phyloP scores from a whole-genome alignment of 2,888 invertebrate species.

The Thumatha senex region DNA sequence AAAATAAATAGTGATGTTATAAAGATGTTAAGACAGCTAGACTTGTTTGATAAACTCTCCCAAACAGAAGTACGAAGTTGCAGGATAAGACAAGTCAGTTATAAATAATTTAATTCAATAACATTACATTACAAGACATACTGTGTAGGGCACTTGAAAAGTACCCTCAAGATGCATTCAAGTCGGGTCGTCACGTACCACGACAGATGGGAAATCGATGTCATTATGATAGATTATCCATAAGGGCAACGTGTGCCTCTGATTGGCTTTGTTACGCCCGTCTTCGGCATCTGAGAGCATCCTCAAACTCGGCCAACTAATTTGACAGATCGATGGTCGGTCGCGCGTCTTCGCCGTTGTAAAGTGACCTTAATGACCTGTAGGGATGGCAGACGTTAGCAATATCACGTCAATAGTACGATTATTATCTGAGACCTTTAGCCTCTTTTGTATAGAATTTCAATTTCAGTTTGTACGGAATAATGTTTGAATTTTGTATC shows the following conservation, averaged over 20 bases:
- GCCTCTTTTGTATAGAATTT: background rate
- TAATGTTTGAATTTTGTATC: background rate
- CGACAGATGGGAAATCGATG: slow-evolving; percentile 76
- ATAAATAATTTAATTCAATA: slow-evolving; percentile 5
- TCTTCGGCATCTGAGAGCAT: slow-evolving; percentile 69
- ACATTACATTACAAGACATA: slow-evolving; percentile 22
- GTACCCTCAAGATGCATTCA: slow-evolving; percentile 52
- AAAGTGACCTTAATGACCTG: slow-evolving; percentile 64
- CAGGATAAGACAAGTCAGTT: no score
- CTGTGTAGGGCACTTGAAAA: slow-evolving; percentile 31
- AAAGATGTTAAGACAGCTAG: no score
- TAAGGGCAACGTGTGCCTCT: slow-evolving; percentile 65
- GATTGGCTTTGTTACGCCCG: slow-evolving; percentile 80
- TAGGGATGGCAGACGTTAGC: background rate
- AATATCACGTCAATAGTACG: background rate
- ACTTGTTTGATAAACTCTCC: no score
- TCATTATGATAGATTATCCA: slow-evolving; percentile 81
- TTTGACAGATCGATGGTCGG: slow-evolving; percentile 79
- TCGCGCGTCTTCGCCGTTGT: slow-evolving; percentile 46
- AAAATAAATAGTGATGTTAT: no score
- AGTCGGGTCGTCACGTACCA: slow-evolving; percentile 58
- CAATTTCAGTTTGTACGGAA: background rate
- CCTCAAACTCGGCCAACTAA: slow-evolving; percentile 66
- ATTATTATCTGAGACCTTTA: slow-evolving; percentile 5
- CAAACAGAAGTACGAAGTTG: no score